A percentile compares a stretch with the other conserved stretches of the same genome.
Evolutionary conservation across 2,113 vertebrate species (phyloP).

Genomic region (Semnopithecus entellus): DNA sequence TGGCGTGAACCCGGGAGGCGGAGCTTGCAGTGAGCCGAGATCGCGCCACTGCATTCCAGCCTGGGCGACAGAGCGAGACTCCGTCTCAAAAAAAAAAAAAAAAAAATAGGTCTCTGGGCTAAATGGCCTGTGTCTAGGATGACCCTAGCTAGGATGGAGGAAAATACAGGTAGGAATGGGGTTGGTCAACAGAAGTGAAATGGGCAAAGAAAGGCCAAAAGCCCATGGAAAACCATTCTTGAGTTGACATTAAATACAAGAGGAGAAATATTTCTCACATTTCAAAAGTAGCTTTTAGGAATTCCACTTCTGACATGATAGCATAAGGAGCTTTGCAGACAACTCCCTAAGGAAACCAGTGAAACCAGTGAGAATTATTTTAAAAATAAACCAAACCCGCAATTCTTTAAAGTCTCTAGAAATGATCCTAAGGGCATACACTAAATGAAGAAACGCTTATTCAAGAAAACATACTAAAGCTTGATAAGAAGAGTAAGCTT

Average conservation of each 20-base stretch:
- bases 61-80: too few relatives aligned
- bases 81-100: too few relatives aligned
- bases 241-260: neutral
- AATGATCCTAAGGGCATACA: neutral
- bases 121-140: neutral
- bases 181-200: neutral
- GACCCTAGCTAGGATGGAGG: neutral
- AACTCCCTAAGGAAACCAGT: neutral
- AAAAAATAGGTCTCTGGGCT: neutral
- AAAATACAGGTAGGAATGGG: neutral
- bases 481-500: neutral
- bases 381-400: neutral
- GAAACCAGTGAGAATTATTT: neutral
- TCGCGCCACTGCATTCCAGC: too few relatives aligned
- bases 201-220: neutral
- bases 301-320: neutral
- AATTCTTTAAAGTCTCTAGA: neutral
- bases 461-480: neutral
- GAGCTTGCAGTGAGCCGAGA: too few relatives aligned
- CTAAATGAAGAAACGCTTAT: neutral
- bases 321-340: neutral
- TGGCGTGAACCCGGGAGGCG: too few relatives aligned
- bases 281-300: neutral
- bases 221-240: neutral
- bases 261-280: neutral